Base-by-base conservation (phyloP, 2,113 vertebrate genomes). In the Dolichotis patagonum region DNA sequence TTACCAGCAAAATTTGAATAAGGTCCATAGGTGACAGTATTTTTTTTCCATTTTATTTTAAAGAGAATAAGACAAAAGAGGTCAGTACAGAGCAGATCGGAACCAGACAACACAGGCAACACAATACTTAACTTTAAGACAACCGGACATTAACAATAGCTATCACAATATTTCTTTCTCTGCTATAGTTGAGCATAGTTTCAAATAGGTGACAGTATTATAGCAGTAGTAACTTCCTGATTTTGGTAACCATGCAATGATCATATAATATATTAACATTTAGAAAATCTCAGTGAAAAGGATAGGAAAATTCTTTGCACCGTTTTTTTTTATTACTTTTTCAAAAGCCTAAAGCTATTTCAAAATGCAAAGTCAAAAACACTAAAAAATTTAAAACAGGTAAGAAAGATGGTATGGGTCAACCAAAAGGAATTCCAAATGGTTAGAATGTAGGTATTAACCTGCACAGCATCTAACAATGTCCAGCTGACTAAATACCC, bases 281-380 rank as follows among this genome's bases (percentile, higher is more conserved):
- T 83, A 93, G 58, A 71, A 96, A 94, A 83, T 49, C 19, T 62
- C 11, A 20, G 54, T 84, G 43, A 85, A 91, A n/a, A 96, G 56
- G 46, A 56, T 30, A 94, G 17, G 26, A 32, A 30, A 80, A 89
- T 89, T 78, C 56, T 86, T 96, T 35, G 5, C 12, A 49, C 11
- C 49, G 2, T 52, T 52, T 20, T 94, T 81, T 85, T 88, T 77
- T 46, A 3, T 17, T n/a, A 17, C 32, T 78, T 30, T 60, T 91
- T 89, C 60, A 35, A 88, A 97, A 89, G 49, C 46, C 49, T 89
- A 56, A 89, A 80, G 93, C 88, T 28, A 91, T 87, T 96, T 93
- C 77, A 96, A 95, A 95, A 88, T 14, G 43, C 83, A 81, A 97
- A 56, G 32, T 86, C 56, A 49, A 71, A 75, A 93, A 63, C 3